These are phyloP conservation scores for Ormia ochracea DNA, from an alignment of 2,888 invertebrate genomes.

Conservation along the genomic window DNA sequence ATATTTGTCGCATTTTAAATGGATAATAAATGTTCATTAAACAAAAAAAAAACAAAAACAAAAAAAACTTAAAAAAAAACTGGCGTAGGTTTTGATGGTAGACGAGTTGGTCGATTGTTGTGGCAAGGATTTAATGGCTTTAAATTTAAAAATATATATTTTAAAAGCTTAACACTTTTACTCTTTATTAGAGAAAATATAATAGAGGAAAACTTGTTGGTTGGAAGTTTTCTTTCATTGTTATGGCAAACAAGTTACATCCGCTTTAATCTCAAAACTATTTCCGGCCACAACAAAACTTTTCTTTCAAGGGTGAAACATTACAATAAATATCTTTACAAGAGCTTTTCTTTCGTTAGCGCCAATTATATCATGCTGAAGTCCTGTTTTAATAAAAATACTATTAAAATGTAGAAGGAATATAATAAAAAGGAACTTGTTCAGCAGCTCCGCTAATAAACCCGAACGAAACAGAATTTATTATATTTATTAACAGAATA, in stretches of 20 bases:
- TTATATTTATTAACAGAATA: too few species aligned
- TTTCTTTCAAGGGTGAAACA: not conserved
- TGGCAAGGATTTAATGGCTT: constrained; percentile 29
- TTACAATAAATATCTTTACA: not conserved
- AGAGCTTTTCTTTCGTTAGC: too few species aligned
- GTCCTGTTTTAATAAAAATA: too few species aligned
- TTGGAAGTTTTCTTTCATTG: not conserved
- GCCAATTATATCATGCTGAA: too few species aligned
- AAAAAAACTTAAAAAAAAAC: too few species aligned
- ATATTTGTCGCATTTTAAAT: constrained; percentile 63
- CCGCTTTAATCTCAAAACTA: constrained; percentile 27
- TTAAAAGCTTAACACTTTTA: constrained; percentile 29
- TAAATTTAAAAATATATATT: constrained; percentile 31
- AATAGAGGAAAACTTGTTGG: not conserved
- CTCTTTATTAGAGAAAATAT: not conserved
- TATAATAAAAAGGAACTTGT: too few species aligned
- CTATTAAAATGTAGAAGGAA: too few species aligned
- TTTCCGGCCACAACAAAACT: constrained; percentile 42
- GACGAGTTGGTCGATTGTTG: constrained; percentile 15
- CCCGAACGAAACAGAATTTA: too few species aligned
- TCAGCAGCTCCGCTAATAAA: too few species aligned
- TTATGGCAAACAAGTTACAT: constrained; percentile 27
- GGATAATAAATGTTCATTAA: constrained; percentile 62
- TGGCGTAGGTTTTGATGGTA: constrained; percentile 22
- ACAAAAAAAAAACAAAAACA: constrained; percentile 23